Base-by-base conservation (phyloP, 2,797 vertebrate species). In the Chromobotia macracanthus region DNA sequence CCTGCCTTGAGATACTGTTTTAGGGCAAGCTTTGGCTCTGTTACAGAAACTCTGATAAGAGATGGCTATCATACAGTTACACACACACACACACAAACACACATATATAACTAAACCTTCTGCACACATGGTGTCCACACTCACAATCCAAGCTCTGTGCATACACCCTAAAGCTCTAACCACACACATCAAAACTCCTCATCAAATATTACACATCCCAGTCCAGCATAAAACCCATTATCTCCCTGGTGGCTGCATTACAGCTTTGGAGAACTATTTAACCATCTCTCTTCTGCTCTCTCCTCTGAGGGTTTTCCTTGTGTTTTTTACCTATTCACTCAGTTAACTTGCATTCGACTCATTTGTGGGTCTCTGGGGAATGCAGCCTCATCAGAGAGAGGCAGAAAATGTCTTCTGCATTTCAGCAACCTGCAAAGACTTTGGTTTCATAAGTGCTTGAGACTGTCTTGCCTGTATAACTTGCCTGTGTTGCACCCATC, bases 41-140 rank as follows among this genome's bases (percentile, higher is more conserved):
- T 74, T 79, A 55, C 35, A 48, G 61, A 38, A 31, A 46, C 15
- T 41, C 58, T 46, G 81, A 82, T 82, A 79, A 82, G 73, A 82
- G 78, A 82, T 70, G 28, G 76, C 50, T 68, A 82, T 70, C 76
- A 18, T 6, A 21, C 53, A 15, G 53, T 48, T 35, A 65, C 77
- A 79, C 58, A 78, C 31, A 46, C 64, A 67, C n/a, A 66, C 61
- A 50, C 16, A 25, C n/a, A n/a, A n/a, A n/a, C n/a, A n/a, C n/a
- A n/a, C n/a, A n/a, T n/a, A n/a, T n/a, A n/a, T n/a, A 12, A 60
- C 56, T 63, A 9, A 64, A 25, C 28, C 53, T 50, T 61, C 70
- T 35, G 60, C 8, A 38, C 35, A 7, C 8, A 38, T 38, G 6
- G 6, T 55, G 58, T 56, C 53, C 53, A 56, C 21, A 56, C 53